These are phyloP conservation scores for Perizoma affinitatum DNA, from an alignment of 2,888 invertebrate genomes.

Conservation along the genomic window DNA sequence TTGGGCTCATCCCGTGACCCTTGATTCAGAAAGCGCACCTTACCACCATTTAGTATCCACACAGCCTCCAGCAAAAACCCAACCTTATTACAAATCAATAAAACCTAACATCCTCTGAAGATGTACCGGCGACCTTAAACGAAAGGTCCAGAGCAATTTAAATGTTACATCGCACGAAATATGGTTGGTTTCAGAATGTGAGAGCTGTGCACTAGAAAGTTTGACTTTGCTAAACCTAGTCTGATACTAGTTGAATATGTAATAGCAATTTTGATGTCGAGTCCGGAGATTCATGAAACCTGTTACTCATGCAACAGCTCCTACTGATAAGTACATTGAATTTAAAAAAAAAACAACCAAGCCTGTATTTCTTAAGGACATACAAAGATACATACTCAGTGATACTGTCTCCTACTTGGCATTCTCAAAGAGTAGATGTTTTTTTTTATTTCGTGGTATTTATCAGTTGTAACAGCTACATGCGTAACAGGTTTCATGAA, in stretches of 20 bases:
- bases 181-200: constrained; percentile 42
- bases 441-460: no score
- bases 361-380: no score
- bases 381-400: no score
- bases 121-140: constrained; percentile 33
- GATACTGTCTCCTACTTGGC: no score
- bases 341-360: no score
- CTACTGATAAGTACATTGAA: constrained; percentile 18
- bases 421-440: no score
- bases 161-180: constrained; percentile 47
- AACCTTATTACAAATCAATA: constrained; percentile 39
- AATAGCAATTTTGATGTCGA: constrained; percentile 55
- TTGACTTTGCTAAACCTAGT: constrained; percentile 54
- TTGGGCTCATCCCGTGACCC: constrained; percentile 82
- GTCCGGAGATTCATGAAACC: constrained; percentile 48
- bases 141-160: constrained; percentile 53
- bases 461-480: constrained; percentile 18
- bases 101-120: constrained; percentile 26
- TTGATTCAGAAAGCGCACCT: constrained; percentile 67
- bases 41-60: constrained; percentile 51
- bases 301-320: constrained; percentile 30
- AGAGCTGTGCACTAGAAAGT: constrained; percentile 54
- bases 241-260: constrained; percentile 62
- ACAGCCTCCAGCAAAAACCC: constrained; percentile 39
- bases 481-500: constrained; percentile 46